Conservation (phyloP, 2,888 invertebrate genomes). For the Orthosia incerta region DNA sequence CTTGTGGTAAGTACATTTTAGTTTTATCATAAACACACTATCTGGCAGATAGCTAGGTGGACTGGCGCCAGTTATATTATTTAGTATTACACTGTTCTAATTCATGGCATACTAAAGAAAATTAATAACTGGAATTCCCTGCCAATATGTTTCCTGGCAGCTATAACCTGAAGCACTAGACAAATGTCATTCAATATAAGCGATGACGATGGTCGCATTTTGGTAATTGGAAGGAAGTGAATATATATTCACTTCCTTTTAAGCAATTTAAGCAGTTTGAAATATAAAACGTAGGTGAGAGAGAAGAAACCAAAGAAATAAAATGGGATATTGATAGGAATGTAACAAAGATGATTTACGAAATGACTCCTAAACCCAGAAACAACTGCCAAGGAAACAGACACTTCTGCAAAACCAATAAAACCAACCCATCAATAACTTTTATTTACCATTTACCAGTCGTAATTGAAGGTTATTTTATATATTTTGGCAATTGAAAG, state of each 20-base stretch:
- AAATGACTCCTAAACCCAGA: not conserved
- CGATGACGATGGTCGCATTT: no score
- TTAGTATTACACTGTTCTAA: conserved; percentile 11
- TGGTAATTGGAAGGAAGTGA: not conserved
- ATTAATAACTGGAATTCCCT: not conserved
- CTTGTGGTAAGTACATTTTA: conserved; percentile 47
- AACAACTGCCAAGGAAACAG: not conserved
- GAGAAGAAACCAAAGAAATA: not conserved
- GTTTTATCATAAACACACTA: conserved; percentile 61
- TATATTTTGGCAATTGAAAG: no score
- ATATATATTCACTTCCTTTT: no score
- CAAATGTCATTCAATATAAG: not conserved
- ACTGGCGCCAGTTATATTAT: conserved; percentile 43
- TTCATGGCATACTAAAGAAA: conserved; percentile 1
- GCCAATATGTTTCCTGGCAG: not conserved
- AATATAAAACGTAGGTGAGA: not conserved
- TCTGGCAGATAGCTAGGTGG: conserved; percentile 45
- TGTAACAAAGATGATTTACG: not conserved
- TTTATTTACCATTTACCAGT: no score
- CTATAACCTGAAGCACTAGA: not conserved
- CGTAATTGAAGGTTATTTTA: no score
- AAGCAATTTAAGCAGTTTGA: not conserved
- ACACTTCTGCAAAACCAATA: not conserved
- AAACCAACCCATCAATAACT: conserved; percentile 7
- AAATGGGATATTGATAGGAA: conserved; percentile 1